Percentiles rank a stretch among this genome's conserved stretches.
These are phyloP conservation scores for Apostichopus parvimensis DNA, from an alignment of 35 echinoderm and acorn worm species.

Conservation along the genomic window DNA sequence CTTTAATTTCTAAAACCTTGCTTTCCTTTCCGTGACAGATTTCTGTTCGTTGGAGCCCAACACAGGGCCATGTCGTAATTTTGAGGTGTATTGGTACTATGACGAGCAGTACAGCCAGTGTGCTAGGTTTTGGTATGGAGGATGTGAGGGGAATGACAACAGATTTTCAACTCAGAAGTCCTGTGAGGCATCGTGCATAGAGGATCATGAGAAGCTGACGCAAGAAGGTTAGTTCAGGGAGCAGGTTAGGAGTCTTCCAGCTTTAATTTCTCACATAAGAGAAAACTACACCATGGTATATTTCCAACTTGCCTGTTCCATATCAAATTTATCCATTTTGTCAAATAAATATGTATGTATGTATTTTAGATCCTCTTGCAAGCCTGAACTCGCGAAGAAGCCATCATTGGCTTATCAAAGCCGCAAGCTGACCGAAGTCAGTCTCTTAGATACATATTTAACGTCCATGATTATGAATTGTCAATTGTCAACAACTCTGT, in stretches of 20 bases:
- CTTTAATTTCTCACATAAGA: background rate
- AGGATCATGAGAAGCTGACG: constrained; percentile 60
- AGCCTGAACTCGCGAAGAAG: no score
- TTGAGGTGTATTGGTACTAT: constrained; percentile 74
- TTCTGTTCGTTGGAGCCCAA: constrained; percentile 54
- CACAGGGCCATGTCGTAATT: constrained; percentile 70
- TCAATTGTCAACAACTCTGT: no score
- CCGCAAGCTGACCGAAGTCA: no score
- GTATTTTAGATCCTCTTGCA: no score
- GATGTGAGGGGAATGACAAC: constrained; percentile 92
- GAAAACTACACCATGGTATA: background rate
- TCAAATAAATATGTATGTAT: background rate
- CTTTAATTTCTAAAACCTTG: no score
- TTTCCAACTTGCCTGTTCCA: background rate
- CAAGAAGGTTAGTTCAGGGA: constrained; percentile 81
- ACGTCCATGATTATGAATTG: no score
- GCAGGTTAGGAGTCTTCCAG: background rate
- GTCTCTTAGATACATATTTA: no score
- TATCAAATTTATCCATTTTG: background rate
- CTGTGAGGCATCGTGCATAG: constrained; percentile 71
- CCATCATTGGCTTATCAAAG: no score
- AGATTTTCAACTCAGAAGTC: constrained; percentile 76
- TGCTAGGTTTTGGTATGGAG: constrained; percentile 94
- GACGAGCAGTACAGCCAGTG: constrained; percentile 65
- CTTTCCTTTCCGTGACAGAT: constrained; percentile 38